phyloP scores from a whole-genome alignment of 2,797 vertebrate species.

The Lycodopsis pacificus region DNA sequence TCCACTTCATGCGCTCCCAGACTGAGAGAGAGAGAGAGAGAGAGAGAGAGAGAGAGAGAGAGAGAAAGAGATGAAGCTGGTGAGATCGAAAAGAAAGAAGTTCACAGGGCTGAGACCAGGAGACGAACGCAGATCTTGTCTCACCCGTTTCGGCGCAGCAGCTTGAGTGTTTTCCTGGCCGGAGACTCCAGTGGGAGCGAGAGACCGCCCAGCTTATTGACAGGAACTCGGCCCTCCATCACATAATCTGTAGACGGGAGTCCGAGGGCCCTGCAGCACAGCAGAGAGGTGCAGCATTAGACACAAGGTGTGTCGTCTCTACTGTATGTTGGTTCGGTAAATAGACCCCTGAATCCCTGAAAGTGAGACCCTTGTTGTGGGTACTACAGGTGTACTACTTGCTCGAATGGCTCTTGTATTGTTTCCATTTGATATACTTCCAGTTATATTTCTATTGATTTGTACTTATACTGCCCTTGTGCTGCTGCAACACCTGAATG shows the following conservation, averaged over 20 bases:
- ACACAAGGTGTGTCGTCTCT: neutral
- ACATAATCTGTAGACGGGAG: constrained; percentile 90
- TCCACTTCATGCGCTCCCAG: constrained; percentile 58
- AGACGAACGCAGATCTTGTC: neutral
- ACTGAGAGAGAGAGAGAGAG: constrained; percentile 47
- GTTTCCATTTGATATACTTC: too few species aligned
- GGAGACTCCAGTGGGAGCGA: constrained; percentile 87
- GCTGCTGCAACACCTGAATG: too few species aligned
- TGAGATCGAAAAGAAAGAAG: neutral
- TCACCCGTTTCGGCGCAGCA: constrained; percentile 83
- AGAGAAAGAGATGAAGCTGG: neutral
- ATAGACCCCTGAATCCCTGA: neutral
- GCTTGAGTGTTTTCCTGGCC: constrained; percentile 81
- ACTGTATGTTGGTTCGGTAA: neutral
- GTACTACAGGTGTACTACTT: too few species aligned
- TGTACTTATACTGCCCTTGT: too few species aligned
- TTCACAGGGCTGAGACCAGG: neutral
- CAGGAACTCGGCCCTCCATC: constrained; percentile 87
- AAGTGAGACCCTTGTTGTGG: too few species aligned
- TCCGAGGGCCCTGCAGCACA: constrained; percentile 80
- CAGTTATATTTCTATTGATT: too few species aligned
- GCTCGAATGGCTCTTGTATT: too few species aligned
- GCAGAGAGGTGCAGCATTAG: neutral
- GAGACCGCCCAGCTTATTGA: constrained; percentile 84
- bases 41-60: neutral